These are phyloP conservation scores for Beris chalybata DNA, from an alignment of 2,888 invertebrate genomes.

Conservation along the genomic window DNA sequence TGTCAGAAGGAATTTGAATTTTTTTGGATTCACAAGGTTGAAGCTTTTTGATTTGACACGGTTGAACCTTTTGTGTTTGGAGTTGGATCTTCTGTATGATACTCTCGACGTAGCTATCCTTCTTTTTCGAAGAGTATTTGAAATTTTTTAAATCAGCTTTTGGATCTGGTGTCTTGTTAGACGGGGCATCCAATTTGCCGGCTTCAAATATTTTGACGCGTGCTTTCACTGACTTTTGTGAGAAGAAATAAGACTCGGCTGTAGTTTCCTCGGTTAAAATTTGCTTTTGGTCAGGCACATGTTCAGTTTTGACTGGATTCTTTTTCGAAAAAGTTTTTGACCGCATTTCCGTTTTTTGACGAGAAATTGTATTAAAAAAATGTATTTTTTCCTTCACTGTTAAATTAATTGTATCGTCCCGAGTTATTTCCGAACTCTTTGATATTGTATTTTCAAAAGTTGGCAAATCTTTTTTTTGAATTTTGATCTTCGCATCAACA, in stretches of 20 bases:
- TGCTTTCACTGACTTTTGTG: conserved; percentile 6
- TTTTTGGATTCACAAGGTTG: background rate
- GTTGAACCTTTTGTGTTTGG: background rate
- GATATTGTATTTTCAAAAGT: background rate
- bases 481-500: background rate
- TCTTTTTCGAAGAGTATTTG: background rate
- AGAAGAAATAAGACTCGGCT: background rate
- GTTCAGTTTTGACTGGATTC: too few species aligned
- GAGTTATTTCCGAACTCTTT: background rate
- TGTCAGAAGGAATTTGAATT: too few species aligned
- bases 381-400: conserved; percentile 6
- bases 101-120: background rate
- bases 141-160: background rate
- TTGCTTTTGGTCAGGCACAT: too few species aligned
- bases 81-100: background rate
- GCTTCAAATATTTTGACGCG: conserved; percentile 16
- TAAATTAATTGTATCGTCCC: background rate
- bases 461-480: background rate
- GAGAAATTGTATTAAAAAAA: conserved; percentile 14
- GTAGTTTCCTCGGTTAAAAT: too few species aligned
- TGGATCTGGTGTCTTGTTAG: background rate
- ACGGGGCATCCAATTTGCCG: background rate
- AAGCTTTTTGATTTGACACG: background rate
- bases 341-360: background rate
- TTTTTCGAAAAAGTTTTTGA: too few species aligned